These are phyloP conservation scores for Myiozetetes cayanensis DNA, from an alignment of 2,113 vertebrate genomes.

Conservation along the genomic window DNA sequence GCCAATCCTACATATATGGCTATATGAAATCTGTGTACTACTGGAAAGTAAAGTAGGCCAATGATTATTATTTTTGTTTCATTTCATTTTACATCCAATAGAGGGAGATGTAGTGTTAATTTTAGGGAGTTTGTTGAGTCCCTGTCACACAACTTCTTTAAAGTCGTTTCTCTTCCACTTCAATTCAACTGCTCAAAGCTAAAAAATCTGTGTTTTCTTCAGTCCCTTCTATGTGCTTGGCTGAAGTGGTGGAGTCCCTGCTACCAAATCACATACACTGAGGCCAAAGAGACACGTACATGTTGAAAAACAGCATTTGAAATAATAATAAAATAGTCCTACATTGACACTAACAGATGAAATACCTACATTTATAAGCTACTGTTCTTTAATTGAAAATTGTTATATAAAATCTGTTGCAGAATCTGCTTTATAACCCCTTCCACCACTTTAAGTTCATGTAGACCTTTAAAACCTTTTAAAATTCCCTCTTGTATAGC, in stretches of 20 bases:
- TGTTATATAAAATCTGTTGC: not conserved
- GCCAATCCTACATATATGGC: not conserved
- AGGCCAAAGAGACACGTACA: not conserved
- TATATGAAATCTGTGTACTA: not conserved
- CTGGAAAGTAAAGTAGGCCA: not conserved
- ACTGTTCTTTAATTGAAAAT: not conserved
- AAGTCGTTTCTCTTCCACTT: not conserved
- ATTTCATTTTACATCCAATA: slow-evolving; percentile 15
- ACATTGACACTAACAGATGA: not conserved
- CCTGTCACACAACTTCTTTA: not conserved
- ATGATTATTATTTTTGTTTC: not conserved
- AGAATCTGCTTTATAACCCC: not conserved
- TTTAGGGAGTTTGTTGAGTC: not conserved
- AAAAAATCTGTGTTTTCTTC: not conserved
- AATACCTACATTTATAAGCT: not conserved
- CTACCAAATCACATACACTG: not conserved
- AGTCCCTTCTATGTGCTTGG: not conserved
- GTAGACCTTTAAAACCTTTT: not conserved
- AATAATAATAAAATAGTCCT: not conserved
- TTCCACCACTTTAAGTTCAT: not conserved
- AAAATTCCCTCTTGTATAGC: not conserved
- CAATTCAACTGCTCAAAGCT: not conserved
- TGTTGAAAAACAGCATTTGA: not conserved
- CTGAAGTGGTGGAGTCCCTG: not conserved
- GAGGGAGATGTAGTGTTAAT: slow-evolving; percentile 29